These are phyloP conservation scores for Cyanistes caeruleus DNA, from an alignment of 2,113 vertebrate species.

Conservation along the genomic window DNA sequence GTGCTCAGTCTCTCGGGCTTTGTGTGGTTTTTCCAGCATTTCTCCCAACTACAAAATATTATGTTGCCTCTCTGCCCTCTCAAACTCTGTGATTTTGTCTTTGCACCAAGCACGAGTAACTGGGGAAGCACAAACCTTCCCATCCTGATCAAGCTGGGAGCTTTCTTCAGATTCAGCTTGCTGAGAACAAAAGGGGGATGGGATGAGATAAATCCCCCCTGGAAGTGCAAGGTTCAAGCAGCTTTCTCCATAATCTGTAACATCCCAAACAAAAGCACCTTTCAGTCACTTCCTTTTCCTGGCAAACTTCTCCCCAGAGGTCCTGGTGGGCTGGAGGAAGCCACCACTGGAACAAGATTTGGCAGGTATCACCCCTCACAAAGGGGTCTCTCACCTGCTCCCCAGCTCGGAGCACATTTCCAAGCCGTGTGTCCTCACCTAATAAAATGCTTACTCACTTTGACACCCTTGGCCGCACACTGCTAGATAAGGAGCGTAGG, in stretches of 20 bases:
- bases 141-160: neutral
- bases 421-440: constrained; percentile 30
- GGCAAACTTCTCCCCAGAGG: neutral
- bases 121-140: neutral
- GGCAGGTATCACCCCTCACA: neutral
- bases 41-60: neutral
- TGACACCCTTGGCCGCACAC: constrained; percentile 22
- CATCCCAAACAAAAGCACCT: neutral
- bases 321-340: neutral
- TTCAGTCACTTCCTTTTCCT: neutral
- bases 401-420: neutral
- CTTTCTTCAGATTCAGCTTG: neutral
- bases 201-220: neutral
- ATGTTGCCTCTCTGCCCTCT: neutral
- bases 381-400: neutral
- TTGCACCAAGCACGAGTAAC: neutral
- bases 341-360: neutral
- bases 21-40: constrained; percentile 46
- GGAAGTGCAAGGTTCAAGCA: neutral
- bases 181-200: neutral
- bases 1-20: constrained; percentile 14
- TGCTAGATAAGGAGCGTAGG: constrained; percentile 45
- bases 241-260: neutral
- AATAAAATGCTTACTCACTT: constrained; percentile 62
- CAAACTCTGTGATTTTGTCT: neutral